Evolutionary conservation across 2,113 vertebrate species (phyloP).

Genomic region (Odocoileus virginianus): DNA sequence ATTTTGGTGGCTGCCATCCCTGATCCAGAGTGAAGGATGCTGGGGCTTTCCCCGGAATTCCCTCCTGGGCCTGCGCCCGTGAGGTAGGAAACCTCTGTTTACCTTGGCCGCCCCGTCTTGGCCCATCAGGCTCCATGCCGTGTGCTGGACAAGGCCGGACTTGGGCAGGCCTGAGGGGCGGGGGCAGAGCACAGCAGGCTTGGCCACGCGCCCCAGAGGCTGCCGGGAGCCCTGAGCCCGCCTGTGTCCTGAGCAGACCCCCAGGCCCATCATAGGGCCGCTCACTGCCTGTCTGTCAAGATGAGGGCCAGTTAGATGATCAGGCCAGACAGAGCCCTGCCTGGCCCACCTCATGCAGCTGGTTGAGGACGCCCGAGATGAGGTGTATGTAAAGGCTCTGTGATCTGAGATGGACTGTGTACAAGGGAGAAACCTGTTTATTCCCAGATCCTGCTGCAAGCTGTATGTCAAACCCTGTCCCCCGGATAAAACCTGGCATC

Average conservation of each 20-base stretch:
- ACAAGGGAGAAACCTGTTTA: background rate
- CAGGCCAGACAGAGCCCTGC: background rate
- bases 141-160: background rate
- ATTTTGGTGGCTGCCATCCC: slow-evolving; percentile 10
- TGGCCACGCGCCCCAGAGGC: background rate
- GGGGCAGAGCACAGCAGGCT: background rate
- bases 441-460: background rate
- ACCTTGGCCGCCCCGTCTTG: slow-evolving; percentile 54
- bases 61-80: slow-evolving; percentile 27
- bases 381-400: background rate
- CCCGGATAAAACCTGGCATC: background rate
- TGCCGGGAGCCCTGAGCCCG: rapidly evolving
- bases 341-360: background rate
- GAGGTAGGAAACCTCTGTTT: slow-evolving; percentile 71
- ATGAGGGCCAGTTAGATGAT: background rate
- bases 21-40: background rate
- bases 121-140: slow-evolving; percentile 35
- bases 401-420: background rate
- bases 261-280: background rate
- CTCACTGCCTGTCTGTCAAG: rapidly evolving
- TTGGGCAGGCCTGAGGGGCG: background rate
- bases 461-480: background rate
- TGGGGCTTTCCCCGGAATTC: slow-evolving; percentile 52
- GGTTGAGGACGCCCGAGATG: background rate
- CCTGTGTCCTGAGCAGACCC: background rate